Evolutionary conservation across 2,113 vertebrate genomes (phyloP).

Genomic region (Oryctolagus cuniculus): DNA sequence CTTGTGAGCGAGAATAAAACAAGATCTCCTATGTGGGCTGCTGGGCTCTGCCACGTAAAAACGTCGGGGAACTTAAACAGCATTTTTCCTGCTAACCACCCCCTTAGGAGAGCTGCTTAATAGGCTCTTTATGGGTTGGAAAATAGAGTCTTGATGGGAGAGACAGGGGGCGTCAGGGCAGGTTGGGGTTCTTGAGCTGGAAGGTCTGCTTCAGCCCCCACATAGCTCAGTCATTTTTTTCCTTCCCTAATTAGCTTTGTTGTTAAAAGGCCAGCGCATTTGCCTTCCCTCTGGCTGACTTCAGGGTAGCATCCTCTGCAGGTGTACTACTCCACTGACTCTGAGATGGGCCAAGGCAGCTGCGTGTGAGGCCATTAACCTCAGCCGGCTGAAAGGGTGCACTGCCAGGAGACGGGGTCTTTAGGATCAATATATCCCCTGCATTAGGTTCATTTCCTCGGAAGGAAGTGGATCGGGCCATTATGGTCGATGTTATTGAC

Average conservation of each 20-base stretch:
- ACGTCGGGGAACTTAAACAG: background rate
- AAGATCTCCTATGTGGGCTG: background rate
- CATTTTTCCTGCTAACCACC: constrained; percentile 21
- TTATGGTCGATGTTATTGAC: constrained; percentile 68
- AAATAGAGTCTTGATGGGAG: background rate
- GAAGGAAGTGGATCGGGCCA: constrained; percentile 68
- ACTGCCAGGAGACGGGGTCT: constrained; percentile 57
- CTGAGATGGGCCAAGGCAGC: background rate
- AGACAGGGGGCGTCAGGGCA: background rate
- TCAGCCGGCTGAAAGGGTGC: constrained; percentile 15
- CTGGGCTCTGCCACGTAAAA: constrained; percentile 32
- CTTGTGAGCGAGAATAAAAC: constrained; percentile 55
- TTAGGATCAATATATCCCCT: constrained; percentile 74
- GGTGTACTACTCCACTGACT: background rate
- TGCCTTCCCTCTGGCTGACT: background rate
- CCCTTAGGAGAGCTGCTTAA: constrained; percentile 25
- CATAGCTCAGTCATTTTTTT: background rate
- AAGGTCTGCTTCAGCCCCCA: background rate
- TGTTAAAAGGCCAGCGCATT: background rate
- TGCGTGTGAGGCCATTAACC: constrained; percentile 68
- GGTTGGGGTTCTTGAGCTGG: background rate
- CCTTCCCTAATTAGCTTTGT: constrained; percentile 31
- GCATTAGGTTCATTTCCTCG: constrained; percentile 79
- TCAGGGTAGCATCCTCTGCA: background rate
- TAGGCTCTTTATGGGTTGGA: constrained; percentile 34